Evolutionary conservation across 2,888 invertebrate species (phyloP).

Genomic region (Axea sp.): DNA sequence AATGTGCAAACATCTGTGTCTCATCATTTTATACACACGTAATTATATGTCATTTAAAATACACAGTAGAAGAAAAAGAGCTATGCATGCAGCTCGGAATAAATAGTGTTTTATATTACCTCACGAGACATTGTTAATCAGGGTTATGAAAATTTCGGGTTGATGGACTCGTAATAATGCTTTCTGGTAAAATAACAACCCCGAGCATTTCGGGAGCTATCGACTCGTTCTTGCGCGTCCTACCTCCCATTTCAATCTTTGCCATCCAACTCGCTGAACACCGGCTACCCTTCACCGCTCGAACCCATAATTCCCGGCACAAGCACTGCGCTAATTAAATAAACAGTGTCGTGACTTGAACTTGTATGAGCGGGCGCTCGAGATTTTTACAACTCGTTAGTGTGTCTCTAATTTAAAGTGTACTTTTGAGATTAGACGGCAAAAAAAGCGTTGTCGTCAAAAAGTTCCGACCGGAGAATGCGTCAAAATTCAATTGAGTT

Average conservation of each 20-base stretch:
- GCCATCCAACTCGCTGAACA: slow-evolving; percentile 55
- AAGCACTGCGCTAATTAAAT: slow-evolving; percentile 67
- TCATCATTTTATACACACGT: slow-evolving; percentile 10
- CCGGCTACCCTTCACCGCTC: slow-evolving; percentile 60
- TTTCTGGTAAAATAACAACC: slow-evolving; percentile 71
- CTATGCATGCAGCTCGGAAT: slow-evolving; percentile 19
- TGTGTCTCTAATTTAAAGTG: slow-evolving; percentile 51
- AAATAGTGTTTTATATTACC: slow-evolving; percentile 35
- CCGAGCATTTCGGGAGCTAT: slow-evolving; percentile 60
- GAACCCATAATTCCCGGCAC: slow-evolving; percentile 68
- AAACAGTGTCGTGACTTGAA: slow-evolving; percentile 61
- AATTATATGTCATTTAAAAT: slow-evolving; percentile 29
- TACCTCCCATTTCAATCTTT: slow-evolving; percentile 62
- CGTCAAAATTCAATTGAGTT: slow-evolving; percentile 29
- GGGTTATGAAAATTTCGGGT: slow-evolving; percentile 60
- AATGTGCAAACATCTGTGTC: background rate
- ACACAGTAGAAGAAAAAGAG: slow-evolving; percentile 8
- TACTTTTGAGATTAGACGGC: slow-evolving; percentile 50
- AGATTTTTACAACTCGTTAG: slow-evolving; percentile 59
- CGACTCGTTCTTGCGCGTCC: slow-evolving; percentile 30
- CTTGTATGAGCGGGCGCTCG: slow-evolving; percentile 45
- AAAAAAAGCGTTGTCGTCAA: slow-evolving; percentile 33
- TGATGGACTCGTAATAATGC: slow-evolving; percentile 68
- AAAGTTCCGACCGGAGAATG: slow-evolving; percentile 19
- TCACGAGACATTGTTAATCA: slow-evolving; percentile 47